Conservation (phyloP, 1,140 invertebrate species). For the Himalopsyche phryganea region DNA sequence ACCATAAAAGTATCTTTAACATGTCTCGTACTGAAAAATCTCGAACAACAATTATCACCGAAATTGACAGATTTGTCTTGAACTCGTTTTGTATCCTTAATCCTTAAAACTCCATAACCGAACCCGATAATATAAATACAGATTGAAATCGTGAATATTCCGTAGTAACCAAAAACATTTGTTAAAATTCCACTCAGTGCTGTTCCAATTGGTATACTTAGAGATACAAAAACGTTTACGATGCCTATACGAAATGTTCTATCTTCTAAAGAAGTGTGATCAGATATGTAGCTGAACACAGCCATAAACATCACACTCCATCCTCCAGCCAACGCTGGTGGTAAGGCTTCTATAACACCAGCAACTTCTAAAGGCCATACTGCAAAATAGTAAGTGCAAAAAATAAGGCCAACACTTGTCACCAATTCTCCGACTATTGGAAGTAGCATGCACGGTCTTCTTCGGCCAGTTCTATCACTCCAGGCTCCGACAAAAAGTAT, state of each 20-base stretch:
- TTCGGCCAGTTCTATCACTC: slow-evolving; percentile 57
- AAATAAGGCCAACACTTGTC: slow-evolving; percentile 47
- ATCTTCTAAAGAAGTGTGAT: slow-evolving; percentile 52
- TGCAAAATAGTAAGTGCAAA: slow-evolving; percentile 53
- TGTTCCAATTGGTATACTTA: slow-evolving; percentile 48
- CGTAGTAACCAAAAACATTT: slow-evolving; percentile 47
- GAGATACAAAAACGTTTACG: slow-evolving; percentile 53
- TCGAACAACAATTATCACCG: slow-evolving; percentile 35
- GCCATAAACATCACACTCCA: slow-evolving; percentile 55
- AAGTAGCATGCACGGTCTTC: slow-evolving; percentile 58
- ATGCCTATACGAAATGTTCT: slow-evolving; percentile 56
- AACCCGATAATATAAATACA: slow-evolving; percentile 42
- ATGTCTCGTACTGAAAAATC: slow-evolving; percentile 50
- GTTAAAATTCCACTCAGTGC: slow-evolving; percentile 48
- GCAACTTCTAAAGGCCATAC: slow-evolving; percentile 52
- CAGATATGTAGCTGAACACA: slow-evolving; percentile 58
- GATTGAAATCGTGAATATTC: slow-evolving; percentile 44
- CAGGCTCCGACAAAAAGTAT: slow-evolving; percentile 60
- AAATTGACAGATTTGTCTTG: slow-evolving; percentile 39
- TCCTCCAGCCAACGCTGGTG: slow-evolving; percentile 55
- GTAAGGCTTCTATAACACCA: slow-evolving; percentile 53
- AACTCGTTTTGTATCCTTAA: slow-evolving; percentile 42
- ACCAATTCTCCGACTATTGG: slow-evolving; percentile 54
- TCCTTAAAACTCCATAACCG: slow-evolving; percentile 41
- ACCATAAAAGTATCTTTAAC: slow-evolving; percentile 48